These are phyloP conservation scores for human DNA, from an alignment of 2,113 vertebrate genomes.

Conservation along the genomic window DNA sequence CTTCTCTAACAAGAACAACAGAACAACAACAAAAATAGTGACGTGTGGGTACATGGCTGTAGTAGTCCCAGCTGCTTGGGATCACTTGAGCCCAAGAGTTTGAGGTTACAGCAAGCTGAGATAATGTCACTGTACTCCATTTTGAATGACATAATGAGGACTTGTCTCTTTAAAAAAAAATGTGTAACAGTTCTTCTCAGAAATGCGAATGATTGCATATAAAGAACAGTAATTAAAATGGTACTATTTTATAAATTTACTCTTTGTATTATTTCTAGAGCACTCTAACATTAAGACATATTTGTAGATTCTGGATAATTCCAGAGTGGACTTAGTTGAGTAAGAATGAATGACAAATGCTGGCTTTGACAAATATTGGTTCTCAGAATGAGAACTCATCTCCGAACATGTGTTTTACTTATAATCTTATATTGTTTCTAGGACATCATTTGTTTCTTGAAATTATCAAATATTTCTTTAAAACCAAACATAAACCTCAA, in stretches of 20 bases:
- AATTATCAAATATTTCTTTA: not conserved
- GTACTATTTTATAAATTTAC: not conserved
- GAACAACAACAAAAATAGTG: too few species aligned
- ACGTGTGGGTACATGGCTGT: not conserved
- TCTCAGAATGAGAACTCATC: not conserved
- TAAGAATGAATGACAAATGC: not conserved
- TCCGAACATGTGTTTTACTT: not conserved
- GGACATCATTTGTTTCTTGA: not conserved
- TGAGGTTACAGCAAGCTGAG: not conserved
- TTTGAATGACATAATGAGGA: not conserved
- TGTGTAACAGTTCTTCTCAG: not conserved
- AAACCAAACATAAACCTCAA: constrained; percentile 24
- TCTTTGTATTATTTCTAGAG: not conserved
- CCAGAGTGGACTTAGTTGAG: not conserved
- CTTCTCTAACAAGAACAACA: too few species aligned
- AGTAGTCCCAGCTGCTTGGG: not conserved
- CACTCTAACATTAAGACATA: not conserved
- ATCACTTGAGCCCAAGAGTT: not conserved
- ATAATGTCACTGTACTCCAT: not conserved
- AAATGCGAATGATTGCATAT: not conserved
- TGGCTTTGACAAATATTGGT: not conserved
- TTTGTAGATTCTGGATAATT: not conserved
- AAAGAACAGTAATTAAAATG: not conserved
- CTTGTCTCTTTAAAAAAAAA: not conserved
- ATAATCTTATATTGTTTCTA: not conserved